Base-by-base conservation (phyloP, 2,797 vertebrate species). In the Alca torda region DNA sequence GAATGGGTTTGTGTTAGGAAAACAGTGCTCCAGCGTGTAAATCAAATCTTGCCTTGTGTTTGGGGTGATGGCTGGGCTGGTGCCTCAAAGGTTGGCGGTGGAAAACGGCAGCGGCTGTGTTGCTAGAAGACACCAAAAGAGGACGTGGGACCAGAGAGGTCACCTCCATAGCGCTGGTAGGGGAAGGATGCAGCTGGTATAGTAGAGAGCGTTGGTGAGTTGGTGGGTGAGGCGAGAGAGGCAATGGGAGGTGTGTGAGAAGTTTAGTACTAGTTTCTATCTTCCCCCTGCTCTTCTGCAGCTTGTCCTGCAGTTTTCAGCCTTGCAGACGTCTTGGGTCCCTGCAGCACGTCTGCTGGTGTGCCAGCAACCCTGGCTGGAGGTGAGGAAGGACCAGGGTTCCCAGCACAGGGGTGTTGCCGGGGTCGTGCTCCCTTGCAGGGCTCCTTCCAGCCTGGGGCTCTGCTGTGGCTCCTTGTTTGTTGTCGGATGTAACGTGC, bases 401-500 rank as follows among this genome's bases (percentile, higher is more conserved):
- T 26, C 64, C 43, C n/a, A 50, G 54, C 61, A 45, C 2, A 16
- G 16, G 43, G 33, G 30, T 51, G 54, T 14, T 16, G 19, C 43
- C 50, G 51, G 31, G 26, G 20, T 33, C 5, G 0, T 35, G 23
- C 4, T 11, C 11, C 10, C 26, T 12, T 9, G 6, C 30, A 64
- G 50, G 35, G 51, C 25, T 67, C 7, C 43, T 76, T 79, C 63
- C 50, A 64, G 17, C 4, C 1, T 4, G 16, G 30, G 41, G 11
- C 19, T 51, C 63, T 70, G 50, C 39, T 15, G 15, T 11, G 25
- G 16, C 5, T 75, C 16, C 53, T 21, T 16, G 6, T 9, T 15
- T 51, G 11, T 20, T 13, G 23, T 10, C 10, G 15, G 6, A 1
- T 5, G 9, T 18, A 8, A 3, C 0, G 0, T 26, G 14, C 31